phyloP scores from a whole-genome alignment of 2,888 invertebrate species.

The Candidula unifasciata region DNA sequence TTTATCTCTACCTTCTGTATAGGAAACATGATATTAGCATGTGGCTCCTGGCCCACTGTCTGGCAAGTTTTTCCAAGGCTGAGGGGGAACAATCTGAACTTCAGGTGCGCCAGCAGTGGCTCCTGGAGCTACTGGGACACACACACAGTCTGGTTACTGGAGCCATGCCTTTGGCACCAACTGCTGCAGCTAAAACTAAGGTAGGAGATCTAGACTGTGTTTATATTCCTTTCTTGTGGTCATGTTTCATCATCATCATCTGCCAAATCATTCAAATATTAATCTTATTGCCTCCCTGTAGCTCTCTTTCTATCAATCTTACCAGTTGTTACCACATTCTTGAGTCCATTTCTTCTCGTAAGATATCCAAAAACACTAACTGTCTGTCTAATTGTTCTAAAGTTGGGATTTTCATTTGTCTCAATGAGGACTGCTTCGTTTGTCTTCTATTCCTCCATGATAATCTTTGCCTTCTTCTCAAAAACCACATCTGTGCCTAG shows the following conservation, averaged over 20 bases:
- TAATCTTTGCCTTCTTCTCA: too few relatives aligned
- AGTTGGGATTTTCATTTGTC: too few relatives aligned
- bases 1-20: background rate
- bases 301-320: too few relatives aligned
- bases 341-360: too few relatives aligned
- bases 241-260: background rate
- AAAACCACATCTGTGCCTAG: too few relatives aligned
- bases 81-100: constrained; percentile 48
- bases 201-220: constrained; percentile 45
- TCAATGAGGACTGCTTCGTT: too few relatives aligned
- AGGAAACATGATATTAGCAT: constrained; percentile 23
- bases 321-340: too few relatives aligned
- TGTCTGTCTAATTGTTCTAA: too few relatives aligned
- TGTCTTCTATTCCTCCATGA: too few relatives aligned
- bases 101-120: constrained; percentile 67
- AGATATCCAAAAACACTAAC: too few relatives aligned
- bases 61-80: constrained; percentile 31
- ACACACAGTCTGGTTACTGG: constrained; percentile 66
- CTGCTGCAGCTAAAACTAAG: constrained; percentile 52
- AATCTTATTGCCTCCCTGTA: too few relatives aligned
- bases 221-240: background rate
- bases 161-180: constrained; percentile 56
- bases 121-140: constrained; percentile 73
- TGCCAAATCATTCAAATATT: background rate
- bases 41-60: constrained; percentile 44